Evolutionary conservation across 1,140 invertebrate species (phyloP), one percentile per base, ranked within the genome.

Genomic region (Ceratosolen solmsi): DNA sequence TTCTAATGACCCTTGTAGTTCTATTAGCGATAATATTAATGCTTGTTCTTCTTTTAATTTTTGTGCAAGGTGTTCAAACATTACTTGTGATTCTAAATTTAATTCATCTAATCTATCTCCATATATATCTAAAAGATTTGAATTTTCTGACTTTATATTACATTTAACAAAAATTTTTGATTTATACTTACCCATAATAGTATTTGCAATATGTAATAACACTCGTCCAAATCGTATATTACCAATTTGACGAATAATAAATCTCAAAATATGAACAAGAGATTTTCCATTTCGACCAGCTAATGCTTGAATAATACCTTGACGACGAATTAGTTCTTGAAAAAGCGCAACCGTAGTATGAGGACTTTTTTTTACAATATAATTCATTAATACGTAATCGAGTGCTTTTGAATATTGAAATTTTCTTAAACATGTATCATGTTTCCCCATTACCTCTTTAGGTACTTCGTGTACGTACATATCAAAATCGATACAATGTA

Each of bases 361-460:
- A 5, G 97, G 97, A 63, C 91, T 92, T 87, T 94, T 95, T 38
- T 92, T 93, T 17, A 91, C 87, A 17, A 95, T 90, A 86, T 93
- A 93, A 41, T 92, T 92, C 46, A 92, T 86, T 84, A 98, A 88
- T 49, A 96, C 97, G 78, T 90, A 87, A 86, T 96, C 94, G 17
- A 99, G 91, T 9, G 97, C 96, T 93, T 95, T 95, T 0, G 94
- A 94, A 89, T 96, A 97, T 85, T 96, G 93, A 90, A 97, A 98
- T 90, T 95, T 95, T 83, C 96, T 94, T 3, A 99, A 89, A 86
- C 93, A 94, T 30, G 89, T 89, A 87, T 99, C 97, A 88, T 94
- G 93, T 87, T 93, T 93, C 1, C 92, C 84, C 83, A 93, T 91
- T 82, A 91, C 90, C n/a, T 92, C 87, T 82, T 88, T 87, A 27